Percentiles rank a stretch among this genome's conserved stretches.
These are phyloP conservation scores for Cotesia typhae DNA, from an alignment of 1,140 invertebrate species.

Conservation along the genomic window DNA sequence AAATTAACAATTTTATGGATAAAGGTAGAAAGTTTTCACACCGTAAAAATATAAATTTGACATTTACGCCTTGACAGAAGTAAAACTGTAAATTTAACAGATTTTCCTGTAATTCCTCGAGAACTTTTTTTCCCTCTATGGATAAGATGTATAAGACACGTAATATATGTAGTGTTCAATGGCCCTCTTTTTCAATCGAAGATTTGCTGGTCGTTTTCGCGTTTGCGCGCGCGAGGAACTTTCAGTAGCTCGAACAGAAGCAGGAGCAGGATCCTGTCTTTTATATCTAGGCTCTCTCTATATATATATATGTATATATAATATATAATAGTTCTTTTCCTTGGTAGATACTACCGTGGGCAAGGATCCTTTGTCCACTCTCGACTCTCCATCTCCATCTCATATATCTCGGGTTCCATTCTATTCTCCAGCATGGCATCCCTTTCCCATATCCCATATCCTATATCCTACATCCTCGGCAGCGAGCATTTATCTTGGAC, in stretches of 20 bases:
- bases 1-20: no score
- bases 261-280: neutral
- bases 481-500: conserved; percentile 26
- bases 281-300: neutral
- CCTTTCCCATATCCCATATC: neutral
- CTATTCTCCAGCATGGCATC: neutral
- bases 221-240: conserved; percentile 11
- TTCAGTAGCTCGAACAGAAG: neutral
- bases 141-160: no score
- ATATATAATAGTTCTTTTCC: conserved; percentile 16
- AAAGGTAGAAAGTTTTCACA: no score
- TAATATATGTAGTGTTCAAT: neutral
- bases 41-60: no score
- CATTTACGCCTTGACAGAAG: no score
- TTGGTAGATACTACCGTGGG: conserved; percentile 18
- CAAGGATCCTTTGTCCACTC: conserved; percentile 32
- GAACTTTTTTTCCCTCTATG: no score
- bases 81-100: no score
- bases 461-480: neutral
- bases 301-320: no score
- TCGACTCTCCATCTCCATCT: neutral
- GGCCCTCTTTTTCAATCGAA: conserved; percentile 33
- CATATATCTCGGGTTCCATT: conserved; percentile 25
- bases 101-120: no score
- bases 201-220: conserved; percentile 16